Evolutionary conservation across 2,888 invertebrate genomes (phyloP), one percentile per base, ranked within the genome.

Genomic region (Campoplex capitator): DNA sequence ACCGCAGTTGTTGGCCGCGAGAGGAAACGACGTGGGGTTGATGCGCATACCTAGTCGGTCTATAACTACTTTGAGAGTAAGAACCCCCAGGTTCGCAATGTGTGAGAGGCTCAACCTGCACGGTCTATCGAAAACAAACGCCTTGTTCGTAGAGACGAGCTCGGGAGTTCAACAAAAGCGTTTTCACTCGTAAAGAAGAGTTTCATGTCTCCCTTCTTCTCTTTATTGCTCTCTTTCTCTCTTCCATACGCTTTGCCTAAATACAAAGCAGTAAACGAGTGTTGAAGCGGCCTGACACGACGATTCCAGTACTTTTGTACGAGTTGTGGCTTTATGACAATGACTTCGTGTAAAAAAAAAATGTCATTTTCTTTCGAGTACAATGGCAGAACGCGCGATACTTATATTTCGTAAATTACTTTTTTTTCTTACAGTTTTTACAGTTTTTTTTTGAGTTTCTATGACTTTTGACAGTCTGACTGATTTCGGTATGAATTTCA

Each of bases 41-140:
- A 62, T 32, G 45, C 45, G 16, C 62, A 56, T 80, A 73, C 68
- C 42, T 32, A 56, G 58, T n/a, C 58, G 11, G 68, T 76, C 75
- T 76, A 51, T 71, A 76, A 83, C 76, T 70, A 76, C 76, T 75
- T 76, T 38, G 80, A 51, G 48, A 51, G 48, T 32, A 81, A 75
- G 45, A 42, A 58, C 58, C 76, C 58, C 18, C 28, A 3, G 23
- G 7, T 4, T 54, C 51, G 23, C 7, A 54, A 23, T n/a, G 67
- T 13, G 54, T 38, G 16, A 62, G 16, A 62, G n/a, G 32, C 18
- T 62, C 32, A 38, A 67, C 54, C 38, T 28, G 42, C 32, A 58
- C 45, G n/a, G 74, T 76, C 48, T 83, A 70, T 83, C 68, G 76
- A 83, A 83, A 83, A 83, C 76, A 76, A 68, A 70, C 76, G 70